Evolutionary conservation across 1,140 invertebrate species (phyloP), one percentile per base, ranked within the genome.

Genomic region (Goniozus legneri): DNA sequence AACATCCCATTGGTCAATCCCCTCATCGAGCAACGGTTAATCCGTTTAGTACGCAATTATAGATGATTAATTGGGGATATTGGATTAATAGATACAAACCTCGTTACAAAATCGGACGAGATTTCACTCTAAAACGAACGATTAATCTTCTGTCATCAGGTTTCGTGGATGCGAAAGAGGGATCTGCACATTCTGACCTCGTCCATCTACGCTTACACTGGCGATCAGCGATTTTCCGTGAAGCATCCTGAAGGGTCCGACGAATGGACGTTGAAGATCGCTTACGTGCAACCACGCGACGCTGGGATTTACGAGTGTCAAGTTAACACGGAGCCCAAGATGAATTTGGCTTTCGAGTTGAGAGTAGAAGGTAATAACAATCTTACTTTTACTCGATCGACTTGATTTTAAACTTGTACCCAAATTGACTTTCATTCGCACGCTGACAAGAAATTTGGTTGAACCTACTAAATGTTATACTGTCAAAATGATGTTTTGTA

Each of bases 161-260:
- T 95, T 31, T 94, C 91, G 0, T 94, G 92, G 91, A 93, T 95
- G 82, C 77, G 92, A 10, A 91, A 92, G 64, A 79, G 88, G 8
- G 91, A 95, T 74, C 79, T 93, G 16, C 91, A 94, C 68, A 92
- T 94, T 63, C 77, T 94, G 40, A 94, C 91, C 1, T 90, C 89
- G 0, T 87, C 87, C 58, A 85, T 88, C 47, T 87, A 87, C 68
- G 91, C 89, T 12, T 95, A 93, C 70, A 93, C 91, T 0, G 88
- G 88, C 0, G 91, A 94, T 72, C 86, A 82, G 34, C 76, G 91
- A 54, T 94, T 93, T 75, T 86, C 87, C 37, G 86, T 92, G 1
- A 79, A 88, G 10, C 90, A 94, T 73, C 84, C 88, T 1, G 87
- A 92, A 53, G 82, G 83, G 12, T 87, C 86, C n/a, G 88, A 95